These are phyloP conservation scores for Ptychoptera albimana DNA, from an alignment of 2,888 invertebrate species.

Conservation along the genomic window DNA sequence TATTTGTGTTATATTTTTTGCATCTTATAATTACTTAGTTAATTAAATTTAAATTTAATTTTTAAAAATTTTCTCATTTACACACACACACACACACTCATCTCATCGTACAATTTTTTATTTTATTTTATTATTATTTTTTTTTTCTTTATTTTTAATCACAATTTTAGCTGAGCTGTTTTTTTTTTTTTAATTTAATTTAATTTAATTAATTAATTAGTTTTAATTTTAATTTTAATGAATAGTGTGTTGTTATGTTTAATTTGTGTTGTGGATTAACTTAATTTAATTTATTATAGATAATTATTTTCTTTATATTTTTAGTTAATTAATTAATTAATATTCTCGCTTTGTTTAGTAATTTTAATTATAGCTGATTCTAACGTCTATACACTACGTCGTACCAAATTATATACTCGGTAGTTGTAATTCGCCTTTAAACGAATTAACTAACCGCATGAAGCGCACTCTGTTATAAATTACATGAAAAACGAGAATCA, in stretches of 20 bases:
- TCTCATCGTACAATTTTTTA: not conserved
- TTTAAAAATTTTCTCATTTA: slow-evolving; percentile 3
- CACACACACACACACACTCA: too few species aligned
- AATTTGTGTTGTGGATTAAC: too few species aligned
- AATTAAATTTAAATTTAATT: not conserved
- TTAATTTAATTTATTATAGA: not conserved
- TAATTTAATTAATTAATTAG: not conserved
- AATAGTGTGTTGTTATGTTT: not conserved
- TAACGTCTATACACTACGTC: too few species aligned
- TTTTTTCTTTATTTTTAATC: slow-evolving; percentile 9
- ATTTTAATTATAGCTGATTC: too few species aligned
- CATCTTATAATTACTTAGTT: too few species aligned
- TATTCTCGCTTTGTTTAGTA: too few species aligned
- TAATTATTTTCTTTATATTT: not conserved
- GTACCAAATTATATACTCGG: too few species aligned
- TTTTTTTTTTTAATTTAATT: slow-evolving; percentile 2
- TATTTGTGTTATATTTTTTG: not conserved
- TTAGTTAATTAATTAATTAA: slow-evolving; percentile 1
- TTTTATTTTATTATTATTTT: slow-evolving; percentile 4
- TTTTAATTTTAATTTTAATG: not conserved
- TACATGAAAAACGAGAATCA: too few species aligned
- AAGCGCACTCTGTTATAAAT: too few species aligned
- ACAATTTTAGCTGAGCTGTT: slow-evolving; percentile 11
- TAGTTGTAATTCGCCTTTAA: too few species aligned
- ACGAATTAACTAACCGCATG: too few species aligned